phyloP scores from a whole-genome alignment of 2,113 vertebrate genomes.

The Oceanodroma tethys region DNA sequence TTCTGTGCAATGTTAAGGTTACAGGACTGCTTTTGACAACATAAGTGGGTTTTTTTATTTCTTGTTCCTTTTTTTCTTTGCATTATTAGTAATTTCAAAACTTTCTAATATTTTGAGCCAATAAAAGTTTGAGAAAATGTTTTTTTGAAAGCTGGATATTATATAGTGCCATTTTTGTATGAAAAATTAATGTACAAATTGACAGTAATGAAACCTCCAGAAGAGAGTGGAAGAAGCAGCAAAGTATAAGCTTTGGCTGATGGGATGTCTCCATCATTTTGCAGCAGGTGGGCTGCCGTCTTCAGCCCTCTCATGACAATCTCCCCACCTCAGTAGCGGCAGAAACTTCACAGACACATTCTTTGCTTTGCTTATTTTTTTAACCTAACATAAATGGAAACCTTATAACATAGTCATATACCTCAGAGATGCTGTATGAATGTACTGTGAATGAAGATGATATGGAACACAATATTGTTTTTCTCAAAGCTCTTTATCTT shows the following conservation, averaged over 20 bases:
- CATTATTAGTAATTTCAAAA: not conserved
- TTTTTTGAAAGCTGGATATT: not conserved
- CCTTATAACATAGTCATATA: not conserved
- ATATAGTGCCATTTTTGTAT: not conserved
- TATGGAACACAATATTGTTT: not conserved
- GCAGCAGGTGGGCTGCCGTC: not conserved
- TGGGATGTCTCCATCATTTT: not conserved
- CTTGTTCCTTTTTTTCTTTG: not conserved
- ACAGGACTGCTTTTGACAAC: not conserved
- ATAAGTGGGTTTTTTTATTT: not conserved
- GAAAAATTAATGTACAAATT: not conserved
- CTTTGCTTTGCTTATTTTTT: not conserved
- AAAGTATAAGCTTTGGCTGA: not conserved
- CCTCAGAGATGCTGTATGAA: not conserved
- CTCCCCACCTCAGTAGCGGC: not conserved
- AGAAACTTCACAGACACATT: not conserved
- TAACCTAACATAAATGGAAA: not conserved
- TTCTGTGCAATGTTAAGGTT: not conserved
- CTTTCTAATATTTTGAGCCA: not conserved
- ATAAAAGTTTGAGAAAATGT: not conserved
- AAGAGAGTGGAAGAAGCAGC: not conserved
- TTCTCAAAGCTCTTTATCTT: not conserved
- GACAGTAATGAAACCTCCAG: not conserved
- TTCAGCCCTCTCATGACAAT: not conserved
- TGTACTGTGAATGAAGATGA: not conserved